These are phyloP conservation scores for Discoglossus pictus DNA, from an alignment of 2,797 vertebrate species.

Conservation along the genomic window DNA sequence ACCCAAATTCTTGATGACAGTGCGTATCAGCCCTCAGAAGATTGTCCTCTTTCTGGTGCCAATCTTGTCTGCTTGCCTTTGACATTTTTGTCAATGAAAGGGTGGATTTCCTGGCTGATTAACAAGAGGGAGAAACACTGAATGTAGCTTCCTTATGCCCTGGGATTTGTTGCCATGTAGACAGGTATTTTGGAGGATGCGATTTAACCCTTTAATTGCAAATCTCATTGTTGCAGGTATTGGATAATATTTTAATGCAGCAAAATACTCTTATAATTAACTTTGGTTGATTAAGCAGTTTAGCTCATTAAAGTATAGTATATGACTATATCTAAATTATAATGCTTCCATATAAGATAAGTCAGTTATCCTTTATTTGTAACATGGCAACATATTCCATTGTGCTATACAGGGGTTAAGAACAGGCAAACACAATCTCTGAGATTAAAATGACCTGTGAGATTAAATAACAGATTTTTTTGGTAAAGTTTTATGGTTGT, in stretches of 20 bases:
- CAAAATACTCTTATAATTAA: slow-evolving; percentile 22
- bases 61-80: slow-evolving; percentile 96
- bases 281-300: slow-evolving; percentile 10
- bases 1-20: slow-evolving; percentile 98
- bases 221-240: slow-evolving; percentile 15
- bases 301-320: too few species aligned
- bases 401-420: too few species aligned
- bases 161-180: slow-evolving; percentile 36
- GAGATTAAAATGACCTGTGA: too few species aligned
- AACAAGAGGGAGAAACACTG: slow-evolving; percentile 83
- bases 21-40: slow-evolving; percentile 97
- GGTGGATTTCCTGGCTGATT: slow-evolving; percentile 99
- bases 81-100: slow-evolving; percentile 99
- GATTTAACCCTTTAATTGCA: slow-evolving; percentile 28
- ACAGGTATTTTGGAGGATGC: slow-evolving; percentile 34
- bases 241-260: background rate
- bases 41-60: slow-evolving; percentile 98
- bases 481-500: too few species aligned
- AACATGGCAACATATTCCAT: too few species aligned
- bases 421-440: too few species aligned
- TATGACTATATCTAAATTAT: too few species aligned
- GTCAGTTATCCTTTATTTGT: too few species aligned
- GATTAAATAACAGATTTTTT: too few species aligned
- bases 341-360: too few species aligned
- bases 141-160: slow-evolving; percentile 12